Conservation (phyloP, 2,113 vertebrate species). For the Gobiocypris rarus region DNA sequence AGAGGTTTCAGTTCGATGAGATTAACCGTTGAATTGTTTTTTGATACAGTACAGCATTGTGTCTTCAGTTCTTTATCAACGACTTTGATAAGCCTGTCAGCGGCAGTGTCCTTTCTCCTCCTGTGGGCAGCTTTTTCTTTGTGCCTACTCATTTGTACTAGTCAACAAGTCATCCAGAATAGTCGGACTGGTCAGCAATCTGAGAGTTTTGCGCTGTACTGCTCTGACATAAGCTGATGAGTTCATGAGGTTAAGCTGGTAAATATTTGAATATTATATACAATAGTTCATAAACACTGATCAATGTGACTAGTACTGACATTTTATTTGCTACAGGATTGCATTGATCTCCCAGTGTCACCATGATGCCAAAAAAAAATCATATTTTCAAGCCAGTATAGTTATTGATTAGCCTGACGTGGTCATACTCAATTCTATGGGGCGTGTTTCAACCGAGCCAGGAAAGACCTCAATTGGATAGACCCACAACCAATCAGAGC, state of each 20-base stretch:
- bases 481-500: no score
- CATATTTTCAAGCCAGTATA: no score
- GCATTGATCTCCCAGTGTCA: no score
- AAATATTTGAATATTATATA: not conserved
- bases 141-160: not conserved
- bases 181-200: not conserved
- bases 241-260: not conserved
- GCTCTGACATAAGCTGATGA: not conserved
- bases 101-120: not conserved
- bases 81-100: not conserved
- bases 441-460: no score
- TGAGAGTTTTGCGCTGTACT: not conserved
- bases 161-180: not conserved
- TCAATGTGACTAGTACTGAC: not conserved
- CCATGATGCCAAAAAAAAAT: no score
- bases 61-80: not conserved
- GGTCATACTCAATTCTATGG: no score
- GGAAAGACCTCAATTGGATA: no score
- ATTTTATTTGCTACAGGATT: not conserved
- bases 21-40: not conserved
- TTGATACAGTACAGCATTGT: not conserved
- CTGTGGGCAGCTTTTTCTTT: not conserved
- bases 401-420: no score
- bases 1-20: not conserved
- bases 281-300: not conserved